Evolutionary conservation across 2,797 vertebrate genomes (phyloP).

Genomic region (Apogon hyalosoma): DNA sequence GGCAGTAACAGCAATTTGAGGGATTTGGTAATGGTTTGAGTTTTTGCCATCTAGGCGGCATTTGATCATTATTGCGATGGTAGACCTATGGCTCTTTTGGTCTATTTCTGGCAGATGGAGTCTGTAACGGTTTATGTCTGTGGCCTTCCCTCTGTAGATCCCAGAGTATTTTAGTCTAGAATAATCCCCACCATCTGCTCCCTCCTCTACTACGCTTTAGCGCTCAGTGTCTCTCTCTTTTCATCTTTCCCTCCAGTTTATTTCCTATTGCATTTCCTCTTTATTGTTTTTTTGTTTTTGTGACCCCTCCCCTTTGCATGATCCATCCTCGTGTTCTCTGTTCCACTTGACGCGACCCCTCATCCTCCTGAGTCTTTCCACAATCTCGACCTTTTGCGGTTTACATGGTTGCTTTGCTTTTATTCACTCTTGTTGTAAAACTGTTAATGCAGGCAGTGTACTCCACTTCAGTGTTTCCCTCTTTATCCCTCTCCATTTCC

Average conservation of each 20-base stretch:
- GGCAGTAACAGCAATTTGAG: not conserved
- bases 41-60: slow-evolving; percentile 34
- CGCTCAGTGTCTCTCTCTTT: slow-evolving; percentile 60
- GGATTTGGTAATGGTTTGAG: not conserved
- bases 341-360: slow-evolving; percentile 20
- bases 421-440: slow-evolving; percentile 29
- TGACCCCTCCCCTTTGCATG: slow-evolving; percentile 5
- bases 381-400: slow-evolving; percentile 10
- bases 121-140: slow-evolving; percentile 78
- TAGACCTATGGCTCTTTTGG: slow-evolving; percentile 59
- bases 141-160: slow-evolving; percentile 81
- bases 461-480: slow-evolving; percentile 19
- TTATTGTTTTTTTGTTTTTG: slow-evolving; percentile 21
- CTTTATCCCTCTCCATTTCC: slow-evolving; percentile 32
- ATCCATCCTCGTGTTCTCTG: slow-evolving; percentile 3
- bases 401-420: slow-evolving; percentile 22
- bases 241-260: slow-evolving; percentile 40
- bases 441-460: slow-evolving; percentile 5
- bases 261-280: slow-evolving; percentile 44
- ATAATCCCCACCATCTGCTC: slow-evolving; percentile 88
- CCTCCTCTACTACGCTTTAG: slow-evolving; percentile 77
- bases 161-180: slow-evolving; percentile 84
- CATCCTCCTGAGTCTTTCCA: slow-evolving; percentile 27
- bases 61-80: slow-evolving; percentile 49
- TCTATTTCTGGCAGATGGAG: slow-evolving; percentile 82